Conservation (phyloP, 2,113 vertebrate species). For the Trogon surrucura region DNA sequence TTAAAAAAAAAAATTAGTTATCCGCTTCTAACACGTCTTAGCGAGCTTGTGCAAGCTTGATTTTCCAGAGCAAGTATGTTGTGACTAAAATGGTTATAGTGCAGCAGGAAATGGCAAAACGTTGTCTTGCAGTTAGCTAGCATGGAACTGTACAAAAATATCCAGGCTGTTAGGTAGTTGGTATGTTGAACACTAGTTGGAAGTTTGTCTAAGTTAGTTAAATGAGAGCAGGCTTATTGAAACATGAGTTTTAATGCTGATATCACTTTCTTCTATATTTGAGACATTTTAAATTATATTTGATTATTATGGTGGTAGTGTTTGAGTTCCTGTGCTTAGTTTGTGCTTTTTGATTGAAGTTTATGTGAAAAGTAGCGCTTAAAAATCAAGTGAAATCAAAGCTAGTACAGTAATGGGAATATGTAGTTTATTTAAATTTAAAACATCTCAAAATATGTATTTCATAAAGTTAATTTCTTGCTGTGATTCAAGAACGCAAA, state of each 20-base stretch:
- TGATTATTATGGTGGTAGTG: not conserved
- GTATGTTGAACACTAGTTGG: not conserved
- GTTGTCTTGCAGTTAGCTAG: not conserved
- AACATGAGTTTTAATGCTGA: not conserved
- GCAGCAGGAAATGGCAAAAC: conserved; percentile 22
- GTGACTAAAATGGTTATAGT: not conserved
- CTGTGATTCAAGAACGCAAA: not conserved
- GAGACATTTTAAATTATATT: not conserved
- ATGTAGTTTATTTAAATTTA: not conserved
- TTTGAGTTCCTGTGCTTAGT: not conserved
- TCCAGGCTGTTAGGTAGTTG: not conserved
- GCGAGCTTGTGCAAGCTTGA: not conserved
- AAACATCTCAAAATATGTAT: not conserved
- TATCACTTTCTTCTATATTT: not conserved
- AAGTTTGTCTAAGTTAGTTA: not conserved
- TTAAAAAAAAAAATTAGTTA: not conserved
- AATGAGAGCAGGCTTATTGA: not conserved
- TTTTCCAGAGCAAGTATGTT: not conserved
- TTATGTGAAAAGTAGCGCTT: not conserved
- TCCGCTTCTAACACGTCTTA: not conserved
- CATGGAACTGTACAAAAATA: not conserved
- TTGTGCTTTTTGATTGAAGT: not conserved
- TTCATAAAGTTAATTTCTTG: not conserved
- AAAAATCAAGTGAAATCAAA: not conserved
- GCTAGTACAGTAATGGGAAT: not conserved